Evolutionary conservation across 2,888 invertebrate species (phyloP).

Genomic region (Latrodectus elegans): DNA sequence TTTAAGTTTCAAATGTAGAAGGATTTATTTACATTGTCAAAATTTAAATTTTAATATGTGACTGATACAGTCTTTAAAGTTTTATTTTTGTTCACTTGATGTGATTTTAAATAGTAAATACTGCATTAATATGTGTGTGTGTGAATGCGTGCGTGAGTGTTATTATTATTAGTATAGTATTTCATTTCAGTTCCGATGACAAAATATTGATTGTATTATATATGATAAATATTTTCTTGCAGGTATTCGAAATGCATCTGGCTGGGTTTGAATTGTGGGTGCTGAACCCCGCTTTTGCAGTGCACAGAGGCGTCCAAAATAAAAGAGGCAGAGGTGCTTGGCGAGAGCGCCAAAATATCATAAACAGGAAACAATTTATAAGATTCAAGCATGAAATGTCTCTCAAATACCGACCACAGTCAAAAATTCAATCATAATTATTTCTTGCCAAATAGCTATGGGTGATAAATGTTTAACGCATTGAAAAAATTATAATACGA

Average conservation of each 20-base stretch:
- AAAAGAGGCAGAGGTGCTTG: conserved; percentile 86
- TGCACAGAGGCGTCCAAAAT: conserved; percentile 91
- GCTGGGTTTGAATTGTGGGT: conserved; percentile 91
- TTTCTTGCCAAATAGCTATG: background rate
- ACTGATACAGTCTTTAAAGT: too few species aligned
- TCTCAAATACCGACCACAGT: conserved; percentile 73
- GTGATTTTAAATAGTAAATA: too few species aligned
- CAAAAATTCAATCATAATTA: conserved; percentile 15
- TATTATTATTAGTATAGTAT: too few species aligned
- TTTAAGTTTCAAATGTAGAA: too few species aligned
- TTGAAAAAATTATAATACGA: background rate
- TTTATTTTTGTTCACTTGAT: too few species aligned
- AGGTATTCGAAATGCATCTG: conserved; percentile 95
- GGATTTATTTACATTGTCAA: too few species aligned
- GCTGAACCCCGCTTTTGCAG: conserved; percentile 89
- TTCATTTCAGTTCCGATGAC: too few species aligned
- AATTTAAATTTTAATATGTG: too few species aligned
- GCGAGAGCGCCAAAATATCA: conserved; percentile 89
- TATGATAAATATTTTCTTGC: conserved; percentile 72
- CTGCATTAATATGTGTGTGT: too few species aligned
- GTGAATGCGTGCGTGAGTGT: too few species aligned
- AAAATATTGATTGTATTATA: too few species aligned
- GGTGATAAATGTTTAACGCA: background rate
- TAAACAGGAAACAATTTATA: conserved; percentile 87
- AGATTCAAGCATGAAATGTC: conserved; percentile 88